Percentiles rank a stretch among this genome's conserved stretches.
Conservation (phyloP, 2,888 invertebrate species). For the Brachyopa scutellaris region DNA sequence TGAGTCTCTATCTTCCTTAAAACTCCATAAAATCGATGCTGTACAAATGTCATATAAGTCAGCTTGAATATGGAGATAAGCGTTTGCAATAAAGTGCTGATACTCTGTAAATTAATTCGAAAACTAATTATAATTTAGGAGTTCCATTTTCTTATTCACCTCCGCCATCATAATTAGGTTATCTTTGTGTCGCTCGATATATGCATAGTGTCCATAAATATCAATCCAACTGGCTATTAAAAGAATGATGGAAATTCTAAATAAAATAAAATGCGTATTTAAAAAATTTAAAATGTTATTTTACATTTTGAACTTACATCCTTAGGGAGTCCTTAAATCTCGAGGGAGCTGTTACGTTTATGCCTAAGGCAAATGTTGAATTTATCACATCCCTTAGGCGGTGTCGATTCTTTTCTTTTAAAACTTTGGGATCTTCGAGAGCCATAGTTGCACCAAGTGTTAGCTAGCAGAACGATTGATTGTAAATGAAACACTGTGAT, state of each 20-base stretch:
- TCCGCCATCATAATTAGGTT: slow-evolving; percentile 14
- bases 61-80: slow-evolving; percentile 29
- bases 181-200: slow-evolving; percentile 5
- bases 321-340: not conserved
- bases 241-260: slow-evolving; percentile 13
- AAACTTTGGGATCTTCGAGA: not conserved
- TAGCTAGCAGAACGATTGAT: no score
- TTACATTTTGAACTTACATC: not conserved
- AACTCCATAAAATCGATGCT: slow-evolving; percentile 13
- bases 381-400: not conserved
- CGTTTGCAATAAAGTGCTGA: slow-evolving; percentile 26
- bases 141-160: no score
- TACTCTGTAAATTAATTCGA: not conserved
- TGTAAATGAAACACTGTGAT: no score
- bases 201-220: slow-evolving; percentile 12
- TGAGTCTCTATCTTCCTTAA: slow-evolving; percentile 1
- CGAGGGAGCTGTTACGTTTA: slow-evolving; percentile 16
- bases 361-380: not conserved
- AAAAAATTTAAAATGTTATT: no score
- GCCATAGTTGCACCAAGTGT: no score
- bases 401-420: not conserved
- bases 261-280: no score
- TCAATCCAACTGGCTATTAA: not conserved
- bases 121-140: no score
- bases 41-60: not conserved